Evolutionary conservation across 2,888 invertebrate species (phyloP).

Genomic region (Coleophora deauratella): DNA sequence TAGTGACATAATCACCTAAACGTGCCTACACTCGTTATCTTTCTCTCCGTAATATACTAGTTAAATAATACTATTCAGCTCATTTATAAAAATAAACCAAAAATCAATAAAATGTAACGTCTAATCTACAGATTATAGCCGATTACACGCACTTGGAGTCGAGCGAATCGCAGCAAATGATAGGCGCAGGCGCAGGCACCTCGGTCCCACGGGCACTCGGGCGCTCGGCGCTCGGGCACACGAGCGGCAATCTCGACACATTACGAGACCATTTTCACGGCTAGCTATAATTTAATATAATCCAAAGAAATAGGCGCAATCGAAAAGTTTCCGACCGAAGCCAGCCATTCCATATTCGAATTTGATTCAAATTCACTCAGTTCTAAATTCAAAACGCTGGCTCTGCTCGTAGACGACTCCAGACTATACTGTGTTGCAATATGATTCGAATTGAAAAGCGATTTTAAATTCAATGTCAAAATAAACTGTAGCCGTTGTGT

Average conservation of each 20-base stretch:
- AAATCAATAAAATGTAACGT: slow-evolving; percentile 57
- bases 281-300: slow-evolving; percentile 73
- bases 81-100: slow-evolving; percentile 39
- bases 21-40: no score
- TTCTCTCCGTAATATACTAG: no score
- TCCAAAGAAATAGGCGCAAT: slow-evolving; percentile 70
- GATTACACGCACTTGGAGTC: slow-evolving; percentile 58
- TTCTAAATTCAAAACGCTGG: slow-evolving; percentile 18
- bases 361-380: slow-evolving; percentile 14
- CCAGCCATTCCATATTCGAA: slow-evolving; percentile 26
- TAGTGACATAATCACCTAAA: no score
- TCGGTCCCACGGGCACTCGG: slow-evolving; percentile 62
- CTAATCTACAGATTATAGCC: slow-evolving; percentile 65
- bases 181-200: slow-evolving; percentile 38
- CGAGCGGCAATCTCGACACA: slow-evolving; percentile 40
- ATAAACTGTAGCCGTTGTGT: slow-evolving; percentile 21
- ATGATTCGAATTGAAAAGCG: slow-evolving; percentile 32
- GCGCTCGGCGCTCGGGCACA: slow-evolving; percentile 38
- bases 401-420: slow-evolving; percentile 17
- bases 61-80: no score
- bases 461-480: slow-evolving; percentile 14
- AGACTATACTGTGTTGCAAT: slow-evolving; percentile 18
- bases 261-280: slow-evolving; percentile 71
- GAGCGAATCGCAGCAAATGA: slow-evolving; percentile 55
- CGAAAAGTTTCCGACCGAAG: slow-evolving; percentile 31